phyloP scores from a whole-genome alignment of 2,113 vertebrate genomes.

The Balaeniceps rex region DNA sequence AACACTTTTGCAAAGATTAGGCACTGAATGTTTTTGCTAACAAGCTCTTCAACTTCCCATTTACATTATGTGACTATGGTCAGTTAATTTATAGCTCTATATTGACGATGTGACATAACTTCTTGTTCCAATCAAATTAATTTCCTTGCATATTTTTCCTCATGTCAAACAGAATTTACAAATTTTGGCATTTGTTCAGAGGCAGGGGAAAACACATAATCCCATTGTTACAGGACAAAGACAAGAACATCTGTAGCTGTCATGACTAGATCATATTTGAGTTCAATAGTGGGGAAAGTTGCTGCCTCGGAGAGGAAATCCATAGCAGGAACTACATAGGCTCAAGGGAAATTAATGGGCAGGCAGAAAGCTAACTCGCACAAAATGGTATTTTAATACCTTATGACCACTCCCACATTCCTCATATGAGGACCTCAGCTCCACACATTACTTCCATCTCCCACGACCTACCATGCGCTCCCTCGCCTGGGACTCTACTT shows the following conservation, averaged over 20 bases:
- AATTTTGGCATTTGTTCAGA: constrained; percentile 2
- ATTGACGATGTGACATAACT: background rate
- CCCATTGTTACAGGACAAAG: background rate
- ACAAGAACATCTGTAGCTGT: background rate
- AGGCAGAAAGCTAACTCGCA: background rate
- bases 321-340: background rate
- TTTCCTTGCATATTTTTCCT: background rate
- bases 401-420: background rate
- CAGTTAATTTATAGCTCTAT: background rate
- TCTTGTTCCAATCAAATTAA: background rate
- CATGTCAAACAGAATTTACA: background rate
- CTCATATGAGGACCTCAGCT: background rate
- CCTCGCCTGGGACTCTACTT: background rate
- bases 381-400: background rate
- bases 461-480: rapidly evolving
- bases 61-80: background rate
- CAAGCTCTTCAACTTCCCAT: background rate
- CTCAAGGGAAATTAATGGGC: background rate
- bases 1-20: background rate
- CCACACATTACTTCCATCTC: background rate
- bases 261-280: background rate
- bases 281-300: background rate
- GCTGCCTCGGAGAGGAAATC: background rate
- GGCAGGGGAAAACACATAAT: background rate
- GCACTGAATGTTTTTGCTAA: background rate